Evolutionary conservation across 2,113 vertebrate species (phyloP).

Genomic region (Reinhardtius hippoglossoides): DNA sequence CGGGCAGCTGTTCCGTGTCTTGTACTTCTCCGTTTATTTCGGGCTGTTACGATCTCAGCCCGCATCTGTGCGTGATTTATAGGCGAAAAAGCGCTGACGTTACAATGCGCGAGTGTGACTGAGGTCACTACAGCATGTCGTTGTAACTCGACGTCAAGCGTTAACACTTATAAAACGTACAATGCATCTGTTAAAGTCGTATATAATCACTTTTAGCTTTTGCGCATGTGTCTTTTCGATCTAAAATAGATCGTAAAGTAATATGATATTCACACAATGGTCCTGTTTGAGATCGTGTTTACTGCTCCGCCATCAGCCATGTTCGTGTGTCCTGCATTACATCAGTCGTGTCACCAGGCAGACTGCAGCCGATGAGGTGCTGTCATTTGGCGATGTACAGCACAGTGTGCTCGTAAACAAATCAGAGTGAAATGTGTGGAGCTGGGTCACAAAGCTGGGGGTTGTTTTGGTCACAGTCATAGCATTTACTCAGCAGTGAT

Average conservation of each 20-base stretch:
- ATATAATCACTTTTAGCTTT: not conserved
- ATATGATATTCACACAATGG: not conserved
- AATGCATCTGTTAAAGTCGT: not conserved
- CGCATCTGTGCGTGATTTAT: conserved; percentile 36
- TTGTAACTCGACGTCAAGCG: conserved; percentile 5
- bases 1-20: conserved; percentile 61
- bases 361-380: conserved; percentile 27
- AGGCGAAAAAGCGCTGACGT: conserved; percentile 33
- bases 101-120: conserved; percentile 23
- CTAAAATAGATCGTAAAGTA: not conserved
- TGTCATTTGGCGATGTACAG: conserved; percentile 39
- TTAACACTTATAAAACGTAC: not conserved
- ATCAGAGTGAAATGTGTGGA: conserved; percentile 35
- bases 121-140: conserved; percentile 23
- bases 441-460: conserved; percentile 52
- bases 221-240: not conserved
- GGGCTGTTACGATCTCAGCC: conserved; percentile 20
- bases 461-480: conserved; percentile 58
- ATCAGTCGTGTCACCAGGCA: conserved; percentile 35
- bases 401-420: conserved; percentile 20
- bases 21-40: conserved; percentile 35
- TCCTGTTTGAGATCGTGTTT: not conserved
- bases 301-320: conserved; percentile 31
- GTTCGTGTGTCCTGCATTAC: conserved; percentile 17
- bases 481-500: conserved; percentile 59